These are phyloP conservation scores for Micropoecilia bifurca DNA, from an alignment of 2,797 vertebrate species.

Conservation along the genomic window DNA sequence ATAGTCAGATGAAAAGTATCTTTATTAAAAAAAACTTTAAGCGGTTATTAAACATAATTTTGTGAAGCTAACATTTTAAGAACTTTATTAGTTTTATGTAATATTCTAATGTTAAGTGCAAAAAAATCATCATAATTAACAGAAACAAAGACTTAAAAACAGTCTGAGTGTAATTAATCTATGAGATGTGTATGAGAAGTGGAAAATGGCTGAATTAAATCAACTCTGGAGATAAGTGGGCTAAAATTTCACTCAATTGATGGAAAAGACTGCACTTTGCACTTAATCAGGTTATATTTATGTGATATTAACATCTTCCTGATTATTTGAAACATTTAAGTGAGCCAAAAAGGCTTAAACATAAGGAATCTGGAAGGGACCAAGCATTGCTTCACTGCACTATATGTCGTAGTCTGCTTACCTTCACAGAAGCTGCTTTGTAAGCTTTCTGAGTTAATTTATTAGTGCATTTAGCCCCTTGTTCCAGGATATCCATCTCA, in stretches of 20 bases:
- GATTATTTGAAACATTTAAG: neutral
- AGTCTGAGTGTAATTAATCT: neutral
- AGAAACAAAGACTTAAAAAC: neutral
- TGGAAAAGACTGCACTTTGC: neutral
- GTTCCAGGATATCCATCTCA: slow-evolving; percentile 86
- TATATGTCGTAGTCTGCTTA: slow-evolving; percentile 47
- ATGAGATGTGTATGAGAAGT: neutral
- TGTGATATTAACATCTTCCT: neutral
- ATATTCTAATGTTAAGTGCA: neutral
- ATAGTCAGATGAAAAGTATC: neutral
- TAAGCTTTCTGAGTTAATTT: slow-evolving; percentile 80
- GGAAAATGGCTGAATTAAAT: neutral
- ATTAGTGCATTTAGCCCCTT: slow-evolving; percentile 66
- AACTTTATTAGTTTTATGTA: neutral
- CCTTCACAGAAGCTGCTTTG: slow-evolving; percentile 92
- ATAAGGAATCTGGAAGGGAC: neutral
- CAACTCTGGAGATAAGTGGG: neutral
- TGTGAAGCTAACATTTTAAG: neutral
- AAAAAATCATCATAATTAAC: neutral
- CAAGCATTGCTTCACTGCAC: neutral
- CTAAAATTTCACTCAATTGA: neutral
- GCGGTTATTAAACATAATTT: neutral
- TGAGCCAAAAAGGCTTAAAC: neutral
- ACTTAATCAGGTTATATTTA: neutral
- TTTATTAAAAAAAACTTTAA: neutral